A percentile compares a stretch with the other conserved stretches of the same genome.
These are phyloP conservation scores for Doris montereyensis DNA, from an alignment of 2,888 invertebrate species.

Conservation along the genomic window DNA sequence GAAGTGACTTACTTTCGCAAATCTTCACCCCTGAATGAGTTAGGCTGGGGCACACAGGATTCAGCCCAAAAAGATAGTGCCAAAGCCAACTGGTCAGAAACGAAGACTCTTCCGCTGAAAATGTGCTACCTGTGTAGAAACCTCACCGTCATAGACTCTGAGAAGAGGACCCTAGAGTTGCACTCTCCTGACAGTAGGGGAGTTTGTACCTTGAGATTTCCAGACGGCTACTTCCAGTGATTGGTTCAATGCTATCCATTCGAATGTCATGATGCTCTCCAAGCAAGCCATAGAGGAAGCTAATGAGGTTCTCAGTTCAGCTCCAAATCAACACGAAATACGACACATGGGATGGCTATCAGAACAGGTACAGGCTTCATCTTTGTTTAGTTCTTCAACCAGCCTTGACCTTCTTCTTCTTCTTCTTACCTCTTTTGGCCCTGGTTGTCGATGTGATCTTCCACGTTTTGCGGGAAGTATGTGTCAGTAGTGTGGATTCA, in stretches of 20 bases:
- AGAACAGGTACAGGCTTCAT: constrained; percentile 73
- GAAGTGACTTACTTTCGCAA: constrained; percentile 98
- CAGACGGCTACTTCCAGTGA: constrained; percentile 74
- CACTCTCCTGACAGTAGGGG: constrained; percentile 94
- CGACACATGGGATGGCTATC: constrained; percentile 94
- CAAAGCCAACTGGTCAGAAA: constrained; percentile 81
- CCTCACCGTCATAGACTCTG: constrained; percentile 75
- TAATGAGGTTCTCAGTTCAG: constrained; percentile 80
- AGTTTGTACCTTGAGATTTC: constrained; percentile 84
- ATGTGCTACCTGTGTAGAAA: constrained; percentile 87
- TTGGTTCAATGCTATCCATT: constrained; percentile 91
- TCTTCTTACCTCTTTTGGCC: no score
- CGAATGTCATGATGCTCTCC: constrained; percentile 87
- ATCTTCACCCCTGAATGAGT: constrained; percentile 94
- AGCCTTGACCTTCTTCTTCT: no score
- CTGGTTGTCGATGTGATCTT: no score
- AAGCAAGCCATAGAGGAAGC: constrained; percentile 85
- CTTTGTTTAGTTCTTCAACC: no score
- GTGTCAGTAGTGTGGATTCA: no score
- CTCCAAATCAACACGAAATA: constrained; percentile 74
- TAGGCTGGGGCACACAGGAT: constrained; percentile 87
- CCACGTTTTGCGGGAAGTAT: no score
- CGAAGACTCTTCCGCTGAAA: constrained; percentile 90
- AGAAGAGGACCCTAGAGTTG: constrained; percentile 87
- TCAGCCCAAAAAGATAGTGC: constrained; percentile 48